Percentiles rank a stretch among this genome's conserved stretches.
phyloP scores from a whole-genome alignment of 2,113 vertebrate genomes.

The Chaetura pelagica region DNA sequence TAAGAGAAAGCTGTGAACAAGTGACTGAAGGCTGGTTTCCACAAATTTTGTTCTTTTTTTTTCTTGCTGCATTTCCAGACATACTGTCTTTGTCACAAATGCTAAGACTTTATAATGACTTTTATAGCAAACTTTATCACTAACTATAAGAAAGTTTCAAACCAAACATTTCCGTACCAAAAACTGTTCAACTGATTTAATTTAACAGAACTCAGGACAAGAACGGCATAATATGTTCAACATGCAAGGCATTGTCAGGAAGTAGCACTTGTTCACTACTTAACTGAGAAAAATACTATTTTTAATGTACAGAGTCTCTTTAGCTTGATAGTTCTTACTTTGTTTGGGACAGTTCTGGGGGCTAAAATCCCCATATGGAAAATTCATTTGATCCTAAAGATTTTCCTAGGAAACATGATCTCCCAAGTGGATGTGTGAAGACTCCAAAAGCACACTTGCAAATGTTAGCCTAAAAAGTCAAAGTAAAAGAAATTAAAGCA shows the following conservation, averaged over 20 bases:
- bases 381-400: constrained; percentile 62
- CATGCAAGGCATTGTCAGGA: neutral
- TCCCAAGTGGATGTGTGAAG: constrained; percentile 11
- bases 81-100: neutral
- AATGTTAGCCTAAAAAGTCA: constrained; percentile 50
- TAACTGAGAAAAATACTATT: constrained; percentile 14
- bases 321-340: neutral
- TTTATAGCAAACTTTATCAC: neutral
- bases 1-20: neutral
- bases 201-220: neutral
- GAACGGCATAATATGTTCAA: neutral
- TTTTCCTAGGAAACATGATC: constrained; percentile 65
- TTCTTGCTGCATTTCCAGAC: neutral
- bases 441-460: constrained; percentile 64
- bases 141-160: neutral
- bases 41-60: neutral
- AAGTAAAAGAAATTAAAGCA: constrained; percentile 46
- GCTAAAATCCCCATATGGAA: constrained; percentile 48
- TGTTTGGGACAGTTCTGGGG: neutral
- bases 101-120: neutral
- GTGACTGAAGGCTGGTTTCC: neutral
- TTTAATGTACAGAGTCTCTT: neutral
- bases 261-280: neutral
- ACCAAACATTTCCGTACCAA: neutral
- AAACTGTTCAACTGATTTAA: neutral